Evolutionary conservation across 2,113 vertebrate genomes (phyloP), one percentile per base, ranked within the genome.

Genomic region (Sprattus sprattus): DNA sequence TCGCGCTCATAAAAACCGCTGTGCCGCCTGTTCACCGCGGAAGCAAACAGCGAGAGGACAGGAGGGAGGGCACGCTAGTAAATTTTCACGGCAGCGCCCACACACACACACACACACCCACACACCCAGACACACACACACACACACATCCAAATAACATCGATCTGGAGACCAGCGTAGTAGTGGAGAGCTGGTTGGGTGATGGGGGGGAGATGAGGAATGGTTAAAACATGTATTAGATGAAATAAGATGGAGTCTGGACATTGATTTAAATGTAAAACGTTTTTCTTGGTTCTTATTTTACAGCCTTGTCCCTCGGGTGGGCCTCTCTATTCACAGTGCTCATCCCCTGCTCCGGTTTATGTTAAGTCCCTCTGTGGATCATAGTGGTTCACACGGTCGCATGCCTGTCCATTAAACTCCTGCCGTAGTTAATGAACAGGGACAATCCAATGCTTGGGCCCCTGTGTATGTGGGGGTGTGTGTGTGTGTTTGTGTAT

Each of bases 211-310:
- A 15, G 50, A 16, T 54, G 50, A 94, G 91, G 92, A 96, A 95
- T 96, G 96, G 95, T 96, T 97, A 97, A 97, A 97, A 97, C 97
- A 96, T 95, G 96, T 96, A 96, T 97, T 97, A 97, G 96, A 95
- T 96, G 95, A 95, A 96, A 96, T 96, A 96, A 97, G 95, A 95
- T 95, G 93, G 93, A 92, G 93, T 96, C 92, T 93, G 93, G 95
- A 95, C 95, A 97, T 97, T 96, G 96, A 97, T 97, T 97, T 97
- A 96, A 95, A 94, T 92, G 93, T 94, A 94, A 95, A 88, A 87
- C 83, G 83, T 85, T 71, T 81, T 67, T 54, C 10, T 49, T 54
- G 52, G 52, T 80, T 57, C 6, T 85, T 54, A 54, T 87, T 84
- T 88, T 81, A 87, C 49, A 82, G 39, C 82, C 46, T 57, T 18